Evolutionary conservation across 2,797 vertebrate species (phyloP), one percentile per base, ranked within the genome.

Genomic region (Intellagama lesueurii): DNA sequence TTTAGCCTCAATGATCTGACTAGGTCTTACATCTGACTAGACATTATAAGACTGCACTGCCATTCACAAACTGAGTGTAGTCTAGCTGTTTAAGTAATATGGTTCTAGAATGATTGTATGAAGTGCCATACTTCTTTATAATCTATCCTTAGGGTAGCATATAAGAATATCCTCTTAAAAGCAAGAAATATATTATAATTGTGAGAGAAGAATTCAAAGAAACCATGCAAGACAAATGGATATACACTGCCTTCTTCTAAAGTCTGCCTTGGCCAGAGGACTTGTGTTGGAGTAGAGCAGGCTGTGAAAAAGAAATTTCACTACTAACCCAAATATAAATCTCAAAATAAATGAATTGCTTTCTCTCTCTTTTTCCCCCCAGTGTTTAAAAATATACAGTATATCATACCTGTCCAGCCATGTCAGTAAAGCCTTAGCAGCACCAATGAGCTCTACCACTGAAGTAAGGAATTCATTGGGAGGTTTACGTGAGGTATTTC

Each of bases 391-490:
- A 0, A 26, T 64, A 90, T 81, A 5, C 0, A 6, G 1, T 14
- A 0, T 64, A 16, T 77, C 95, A 91, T 96, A 99, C 99, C 98
- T 97, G 97, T 99, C 98, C 90, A 99, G 94, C 98, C 98, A 99
- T 0, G 97, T 97, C 89, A 99, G 96, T 95, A 99, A 97, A 84
- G 97, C 97, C 96, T 99, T 99, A 76, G 99, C 98, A 30, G 98
- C 97, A 0, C 96, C 98, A 40, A 99, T 99, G 88, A 99, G 98
- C 92, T 99, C 98, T 26, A 99, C 98, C 11, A 99, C 98, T 0
- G 98, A 98, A 0, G 98, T 98, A 75, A 99, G 98, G 94, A 99
- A 98, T 84, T 98, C 97, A 80, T 98, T 99, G 92, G 98, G 97
- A 73, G 98, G 99, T 92, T 98, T 99, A 91, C 94, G 97, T 89